Evolutionary conservation across 2,797 vertebrate species (phyloP), one percentile per base, ranked within the genome.

Genomic region (Numenius phaeopus): DNA sequence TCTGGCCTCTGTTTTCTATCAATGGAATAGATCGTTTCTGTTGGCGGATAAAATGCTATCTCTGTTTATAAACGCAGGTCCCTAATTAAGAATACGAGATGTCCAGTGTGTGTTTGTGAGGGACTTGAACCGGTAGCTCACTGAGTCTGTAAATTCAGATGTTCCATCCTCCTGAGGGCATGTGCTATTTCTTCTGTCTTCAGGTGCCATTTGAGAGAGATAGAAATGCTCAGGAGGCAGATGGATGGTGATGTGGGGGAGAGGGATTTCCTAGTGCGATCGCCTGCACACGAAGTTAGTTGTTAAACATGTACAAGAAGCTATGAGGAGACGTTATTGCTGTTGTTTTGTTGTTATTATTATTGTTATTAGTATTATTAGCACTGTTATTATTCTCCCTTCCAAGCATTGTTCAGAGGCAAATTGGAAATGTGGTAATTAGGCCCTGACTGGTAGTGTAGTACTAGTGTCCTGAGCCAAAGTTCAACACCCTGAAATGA

Each of bases 401-500:
- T 97, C 90, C 52, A 50, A 92, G 96, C 96, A 97, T 98, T 98
- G 96, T 98, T 98, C 96, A 96, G 94, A 97, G 96, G 97, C 96
- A 98, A 98, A 98, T 98, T 98, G 97, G 98, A 98, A 98, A 98
- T 97, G 98, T 97, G 97, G 98, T 98, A 98, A 99, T 99, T 98
- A 98, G 98, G 97, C 96, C 92, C 97, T 98, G 97, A 97, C 97
- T 98, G 97, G 96, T 96, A 87, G 98, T 97, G 98, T 98, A 97
- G 98, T 98, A 97, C 97, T 98, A 96, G 98, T 97, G 97, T 99
- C 97, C 96, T 26, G 95, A 98, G 98, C 98, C 98, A 99, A 98
- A 99, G 98, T 98, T 99, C 98, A 99, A 98, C 72, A 93, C 97
- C 97, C 98, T 98, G 98, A 99, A 99, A 98, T 98, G 98, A 99